Percentiles rank a stretch among this genome's conserved stretches.
Conservation (phyloP, 2,888 invertebrate genomes). For the Orthonevra nobilis region DNA sequence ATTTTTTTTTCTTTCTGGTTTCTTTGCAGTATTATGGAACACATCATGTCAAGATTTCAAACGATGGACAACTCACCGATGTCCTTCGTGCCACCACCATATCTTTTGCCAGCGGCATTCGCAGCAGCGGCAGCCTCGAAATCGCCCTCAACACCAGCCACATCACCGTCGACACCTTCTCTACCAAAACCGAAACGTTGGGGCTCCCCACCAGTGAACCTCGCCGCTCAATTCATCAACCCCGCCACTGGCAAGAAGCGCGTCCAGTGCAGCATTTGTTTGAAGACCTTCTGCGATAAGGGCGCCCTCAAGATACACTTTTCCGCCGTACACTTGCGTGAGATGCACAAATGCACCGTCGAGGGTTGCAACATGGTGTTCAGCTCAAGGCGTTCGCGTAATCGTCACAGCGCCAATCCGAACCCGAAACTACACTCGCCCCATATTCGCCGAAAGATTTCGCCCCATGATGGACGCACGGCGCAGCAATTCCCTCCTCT, state of each 20-base stretch:
- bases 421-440: constrained; percentile 98
- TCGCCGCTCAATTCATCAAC: constrained; percentile 93
- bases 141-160: constrained; percentile 57
- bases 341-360: constrained; percentile 99
- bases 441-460: constrained; percentile 94
- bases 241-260: constrained; percentile 96
- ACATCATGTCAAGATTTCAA: constrained; percentile 76
- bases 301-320: constrained; percentile 99
- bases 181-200: constrained; percentile 82
- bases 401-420: constrained; percentile 97
- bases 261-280: constrained; percentile 97
- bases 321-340: constrained; percentile 97
- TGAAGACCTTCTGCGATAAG: constrained; percentile 99
- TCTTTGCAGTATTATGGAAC: too few relatives aligned
- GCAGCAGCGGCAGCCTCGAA: constrained; percentile 66
- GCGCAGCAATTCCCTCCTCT: constrained; percentile 85
- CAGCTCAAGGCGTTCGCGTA: constrained; percentile 95
- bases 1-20: constrained; percentile 10
- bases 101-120: constrained; percentile 77
- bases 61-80: constrained; percentile 70
- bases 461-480: constrained; percentile 95
- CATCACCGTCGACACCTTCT: constrained; percentile 73
- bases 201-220: constrained; percentile 87
- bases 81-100: constrained; percentile 77
- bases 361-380: constrained; percentile 99